Base-by-base conservation (phyloP, 2,113 vertebrate genomes). In the Erinaceus europaeus region DNA sequence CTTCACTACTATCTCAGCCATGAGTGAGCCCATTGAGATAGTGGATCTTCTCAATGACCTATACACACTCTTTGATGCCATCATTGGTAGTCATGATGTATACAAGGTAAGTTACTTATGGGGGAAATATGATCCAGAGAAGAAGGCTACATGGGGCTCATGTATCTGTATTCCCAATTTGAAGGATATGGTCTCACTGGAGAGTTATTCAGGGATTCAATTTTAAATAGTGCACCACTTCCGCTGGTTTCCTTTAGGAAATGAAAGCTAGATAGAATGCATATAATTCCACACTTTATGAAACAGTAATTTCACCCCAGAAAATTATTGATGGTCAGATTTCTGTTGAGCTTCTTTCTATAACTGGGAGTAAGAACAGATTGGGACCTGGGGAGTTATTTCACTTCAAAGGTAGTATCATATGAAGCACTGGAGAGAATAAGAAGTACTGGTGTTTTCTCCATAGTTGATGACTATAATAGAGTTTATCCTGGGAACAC, bases 21-120 rank as follows among this genome's bases (percentile, higher is more conserved):
- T 99, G 86, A 99, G 98, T 36, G 98, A 99, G 55, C 98, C 98
- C 79, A 99, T 98, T 23, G 98, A 99, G 92, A 98, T 99, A 76
- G 98, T 99, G 6, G 98, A 99, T 95, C 98, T 99, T 68, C 97
- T 99, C 48, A 99, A 99, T 69, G 98, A 99, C 80, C 98, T 99
- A 80, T 99, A 99, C 93, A 97, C 97, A 0, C 96, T 99, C 9
- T 99, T 99, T 57, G 98, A 99, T 71, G 98, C 98, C 0, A 98
- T 99, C 92, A 97, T 99, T 88, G 96, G 97, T 78, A 99, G 97
- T 93, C 98, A 99, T 1, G 98, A 99, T 36, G 98, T 99, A 90
- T 99, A 99, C 92, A 99, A 99, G 98, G 98, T 98, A 91, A 96
- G 96, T 57, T 55, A 74, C 32, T 55, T 65, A 88, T 4, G 42